Conservation (phyloP, 2,113 vertebrate species). For the Calonectris borealis region DNA sequence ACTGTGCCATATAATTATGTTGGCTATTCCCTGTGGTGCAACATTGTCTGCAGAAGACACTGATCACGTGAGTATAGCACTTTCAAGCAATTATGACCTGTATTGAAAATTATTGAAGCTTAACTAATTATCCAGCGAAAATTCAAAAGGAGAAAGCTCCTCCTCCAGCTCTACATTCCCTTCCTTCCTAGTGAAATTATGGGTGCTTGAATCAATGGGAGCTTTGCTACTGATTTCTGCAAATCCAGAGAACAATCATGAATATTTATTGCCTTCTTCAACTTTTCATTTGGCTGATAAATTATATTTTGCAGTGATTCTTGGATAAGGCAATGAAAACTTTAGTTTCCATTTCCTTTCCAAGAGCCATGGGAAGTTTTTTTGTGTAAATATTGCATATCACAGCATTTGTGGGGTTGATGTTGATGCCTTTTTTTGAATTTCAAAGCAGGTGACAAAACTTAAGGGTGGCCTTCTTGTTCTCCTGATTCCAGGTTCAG, state of each 20-base stretch:
- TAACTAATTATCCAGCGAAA: neutral
- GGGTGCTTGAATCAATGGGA: neutral
- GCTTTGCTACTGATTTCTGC: neutral
- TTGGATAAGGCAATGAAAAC: neutral
- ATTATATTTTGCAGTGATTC: neutral
- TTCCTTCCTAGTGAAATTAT: neutral
- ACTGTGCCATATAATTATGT: neutral
- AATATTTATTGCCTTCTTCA: neutral
- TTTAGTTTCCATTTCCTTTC: neutral
- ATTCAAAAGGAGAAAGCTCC: neutral
- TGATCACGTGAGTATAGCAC: neutral
- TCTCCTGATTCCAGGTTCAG: neutral
- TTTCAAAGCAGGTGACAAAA: neutral
- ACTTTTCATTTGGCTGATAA: neutral
- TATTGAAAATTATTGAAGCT: conserved; percentile 29
- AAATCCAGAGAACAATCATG: neutral
- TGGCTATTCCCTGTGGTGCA: neutral
- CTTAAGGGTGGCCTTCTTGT: neutral
- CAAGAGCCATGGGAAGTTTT: neutral
- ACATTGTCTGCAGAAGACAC: neutral
- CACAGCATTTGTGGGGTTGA: neutral
- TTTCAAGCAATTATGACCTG: neutral
- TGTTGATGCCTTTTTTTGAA: neutral
- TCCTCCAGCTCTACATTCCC: neutral
- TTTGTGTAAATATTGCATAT: neutral